These are phyloP conservation scores for Chiloscyllium punctatum DNA, from an alignment of 2,797 vertebrate genomes.

Conservation along the genomic window DNA sequence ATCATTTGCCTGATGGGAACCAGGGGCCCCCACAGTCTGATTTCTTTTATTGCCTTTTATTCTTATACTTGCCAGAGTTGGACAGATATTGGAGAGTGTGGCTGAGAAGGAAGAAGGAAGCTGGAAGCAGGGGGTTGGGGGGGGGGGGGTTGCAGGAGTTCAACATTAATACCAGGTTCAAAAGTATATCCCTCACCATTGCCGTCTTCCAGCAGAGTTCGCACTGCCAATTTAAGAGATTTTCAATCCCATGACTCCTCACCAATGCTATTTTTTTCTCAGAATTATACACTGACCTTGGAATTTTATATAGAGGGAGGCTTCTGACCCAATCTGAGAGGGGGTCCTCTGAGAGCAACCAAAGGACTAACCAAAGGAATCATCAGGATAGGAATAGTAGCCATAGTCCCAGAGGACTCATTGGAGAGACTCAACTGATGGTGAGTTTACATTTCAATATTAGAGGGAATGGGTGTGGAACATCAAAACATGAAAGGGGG, in stretches of 20 bases:
- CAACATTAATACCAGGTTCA: not conserved
- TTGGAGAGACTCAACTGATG: too few species aligned
- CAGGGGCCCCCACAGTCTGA: not conserved
- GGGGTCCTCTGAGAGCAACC: too few species aligned
- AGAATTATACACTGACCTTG: not conserved
- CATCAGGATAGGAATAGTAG: too few species aligned
- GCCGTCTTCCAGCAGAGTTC: not conserved
- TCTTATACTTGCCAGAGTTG: not conserved
- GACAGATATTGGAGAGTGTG: not conserved
- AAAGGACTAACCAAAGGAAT: too few species aligned
- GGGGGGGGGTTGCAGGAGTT: not conserved
- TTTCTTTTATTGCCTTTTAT: not conserved
- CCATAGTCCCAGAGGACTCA: too few species aligned
- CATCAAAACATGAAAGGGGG: not conserved
- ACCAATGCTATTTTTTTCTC: not conserved
- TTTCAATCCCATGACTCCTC: not conserved
- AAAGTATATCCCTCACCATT: not conserved
- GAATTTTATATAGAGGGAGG: not conserved
- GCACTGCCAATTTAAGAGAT: not conserved
- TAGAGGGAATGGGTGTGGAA: too few species aligned
- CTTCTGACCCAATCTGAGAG: too few species aligned
- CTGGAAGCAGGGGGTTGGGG: too few species aligned
- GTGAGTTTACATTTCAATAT: too few species aligned
- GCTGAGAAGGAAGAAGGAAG: not conserved
- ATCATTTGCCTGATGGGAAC: constrained; percentile 6